Evolutionary conservation across 64 coral and sea anemone species (phyloP).

Genomic region (Montipora cactus): DNA sequence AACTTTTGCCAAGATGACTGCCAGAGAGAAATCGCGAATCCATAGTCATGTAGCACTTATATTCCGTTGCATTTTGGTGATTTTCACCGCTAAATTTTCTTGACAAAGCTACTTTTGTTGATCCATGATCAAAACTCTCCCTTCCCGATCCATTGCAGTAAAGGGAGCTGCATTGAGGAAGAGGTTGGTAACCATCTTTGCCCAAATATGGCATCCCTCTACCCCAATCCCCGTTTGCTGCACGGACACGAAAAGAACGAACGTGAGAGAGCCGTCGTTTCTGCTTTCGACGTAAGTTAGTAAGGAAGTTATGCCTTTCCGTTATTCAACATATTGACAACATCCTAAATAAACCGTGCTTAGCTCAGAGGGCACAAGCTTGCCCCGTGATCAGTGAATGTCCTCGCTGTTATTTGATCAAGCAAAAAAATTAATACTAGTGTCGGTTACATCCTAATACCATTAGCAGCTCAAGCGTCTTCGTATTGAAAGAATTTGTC

Average conservation of each 20-base stretch:
- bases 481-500: neutral
- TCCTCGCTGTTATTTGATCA: neutral
- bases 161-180: neutral
- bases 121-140: neutral
- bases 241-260: neutral
- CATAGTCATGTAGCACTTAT: neutral
- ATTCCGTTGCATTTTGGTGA: constrained; percentile 42
- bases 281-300: neutral
- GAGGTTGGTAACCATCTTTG: neutral
- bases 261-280: neutral
- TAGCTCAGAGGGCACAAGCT: neutral
- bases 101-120: neutral
- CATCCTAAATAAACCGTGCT: neutral
- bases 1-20: constrained; percentile 5
- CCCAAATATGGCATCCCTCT: constrained; percentile 8
- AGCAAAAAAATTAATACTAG: neutral
- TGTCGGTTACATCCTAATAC: neutral
- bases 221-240: neutral
- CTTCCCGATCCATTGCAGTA: constrained; percentile 8
- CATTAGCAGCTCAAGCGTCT: neutral
- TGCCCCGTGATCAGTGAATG: neutral
- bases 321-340: neutral
- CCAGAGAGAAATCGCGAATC: neutral
- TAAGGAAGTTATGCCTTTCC: neutral
- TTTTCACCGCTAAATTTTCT: constrained; percentile 1